These are phyloP conservation scores for Anser cygnoides DNA, from an alignment of 2,113 vertebrate genomes.

Conservation along the genomic window DNA sequence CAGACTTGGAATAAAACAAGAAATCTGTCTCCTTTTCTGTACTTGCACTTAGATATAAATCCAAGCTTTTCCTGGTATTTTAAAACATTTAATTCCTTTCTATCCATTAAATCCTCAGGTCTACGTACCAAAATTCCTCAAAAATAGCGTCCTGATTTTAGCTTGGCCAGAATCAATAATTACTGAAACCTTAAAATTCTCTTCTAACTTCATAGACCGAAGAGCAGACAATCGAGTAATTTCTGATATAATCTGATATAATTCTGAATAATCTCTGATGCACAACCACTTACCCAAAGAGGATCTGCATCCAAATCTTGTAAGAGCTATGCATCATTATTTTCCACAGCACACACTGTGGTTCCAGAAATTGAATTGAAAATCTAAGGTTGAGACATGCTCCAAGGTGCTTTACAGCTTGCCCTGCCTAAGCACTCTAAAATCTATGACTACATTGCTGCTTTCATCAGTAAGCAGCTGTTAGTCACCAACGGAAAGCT, in stretches of 20 bases:
- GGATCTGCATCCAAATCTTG: background rate
- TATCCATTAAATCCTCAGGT: background rate
- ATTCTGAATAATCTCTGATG: background rate
- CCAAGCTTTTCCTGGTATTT: background rate
- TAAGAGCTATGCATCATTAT: background rate
- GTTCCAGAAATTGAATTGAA: background rate
- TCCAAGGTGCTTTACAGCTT: background rate
- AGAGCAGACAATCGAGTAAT: background rate
- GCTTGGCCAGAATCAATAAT: background rate
- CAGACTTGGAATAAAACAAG: background rate
- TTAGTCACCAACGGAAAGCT: constrained; percentile 23
- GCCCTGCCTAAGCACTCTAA: background rate
- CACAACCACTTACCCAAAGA: background rate
- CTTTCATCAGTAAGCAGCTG: background rate
- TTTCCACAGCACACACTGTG: background rate
- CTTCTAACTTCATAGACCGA: background rate
- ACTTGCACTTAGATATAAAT: background rate
- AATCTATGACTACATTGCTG: background rate
- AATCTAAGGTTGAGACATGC: background rate
- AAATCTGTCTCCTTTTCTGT: background rate
- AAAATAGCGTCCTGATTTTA: background rate
- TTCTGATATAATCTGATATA: background rate
- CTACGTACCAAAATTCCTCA: background rate
- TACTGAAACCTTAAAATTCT: background rate
- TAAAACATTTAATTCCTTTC: background rate